Base-by-base conservation (phyloP, 2,888 invertebrate species). In the Ptilodon capucinus region DNA sequence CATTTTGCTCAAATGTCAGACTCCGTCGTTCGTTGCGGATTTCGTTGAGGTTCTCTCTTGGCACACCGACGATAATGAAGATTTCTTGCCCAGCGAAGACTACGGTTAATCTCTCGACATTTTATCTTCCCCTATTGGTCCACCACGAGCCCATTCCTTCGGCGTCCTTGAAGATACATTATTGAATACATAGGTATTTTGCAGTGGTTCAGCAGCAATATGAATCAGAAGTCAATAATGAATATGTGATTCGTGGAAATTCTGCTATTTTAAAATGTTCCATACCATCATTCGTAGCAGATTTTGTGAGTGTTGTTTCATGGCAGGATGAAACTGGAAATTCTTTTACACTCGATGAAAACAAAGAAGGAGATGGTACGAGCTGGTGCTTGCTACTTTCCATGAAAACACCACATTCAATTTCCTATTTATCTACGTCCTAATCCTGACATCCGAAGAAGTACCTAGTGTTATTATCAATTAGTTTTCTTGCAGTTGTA, bases 201-300 rank as follows among this genome's bases (percentile, higher is more conserved):
- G 53, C 93, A 97, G 97, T 97, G 89, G 97, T 97, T 74, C 95
- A 96, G 79, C 97, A 97, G 84, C 95, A 94, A 85, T 97, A 97
- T 88, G 96, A 97, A 87, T 96, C 96, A 57, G 97, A 97, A 92
- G 97, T 97, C 66, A 97, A 97, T 91, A 95, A 97, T 89, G 97
- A 97, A 83, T 97, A 97, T 85, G 96, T 96, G 48, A 97, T 97
- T 76, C 94, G 96, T 66, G 97, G 97, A 68, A 97, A 97, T 86
- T 94, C 97, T 71, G 97, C 96, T 54, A 95, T 97, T 60, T 91
- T 97, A 72, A 97, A 97, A 90, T 97, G 97, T 91, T 96, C 96
- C 71, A 95, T 97, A 74, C 98, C 98, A 42, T 97, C 97, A 56
- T 98, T 97, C 88, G 97, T 97, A 54, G 96, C 96, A 54, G 97